Base-by-base conservation (phyloP, 2,113 vertebrate species). In the Oryctolagus cuniculus region DNA sequence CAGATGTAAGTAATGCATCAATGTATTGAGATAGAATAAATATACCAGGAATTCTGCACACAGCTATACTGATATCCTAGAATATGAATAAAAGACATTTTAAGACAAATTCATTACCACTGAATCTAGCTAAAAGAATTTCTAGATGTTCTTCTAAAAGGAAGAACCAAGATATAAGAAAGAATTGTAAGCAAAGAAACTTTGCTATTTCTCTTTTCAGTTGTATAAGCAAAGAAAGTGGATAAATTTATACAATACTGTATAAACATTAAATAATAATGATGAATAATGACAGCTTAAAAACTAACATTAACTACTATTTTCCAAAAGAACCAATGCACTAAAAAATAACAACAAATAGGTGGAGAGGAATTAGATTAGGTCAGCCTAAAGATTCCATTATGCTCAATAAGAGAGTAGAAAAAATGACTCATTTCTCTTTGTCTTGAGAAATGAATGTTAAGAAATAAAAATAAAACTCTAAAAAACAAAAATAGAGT, bases 261-360 rank as follows among this genome's bases (percentile, higher is more conserved):
- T 5, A 49, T 69, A 83, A 73, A 83, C 69, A 74, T 75, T 89
- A 88, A 78, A 36, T 72, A 67, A 87, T 67, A n/a, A 69, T 77
- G 4, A 81, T 67, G 17, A 87, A n/a, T 67, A 90, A 83, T 58
- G 21, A 1, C 6, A 34, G 34, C 58, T 81, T 55, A 67, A 85
- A 91, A 79, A 36, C 29, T 55, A 80, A 67, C 19, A 79, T 24
- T 15, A 79, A 75, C 55, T 87, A n/a, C 17, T 63, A 64, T 84
- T 80, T 84, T 61, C 44, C 34, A 10, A 27, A 36, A 90, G 21
- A 73, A 74, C 11, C 63, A 84, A 87, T 81, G 55, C 13, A n/a
- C 10, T 79, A 27, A 5, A 55, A 44, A 34, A 73, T 17, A 82
- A 78, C 15, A 67, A 75, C 12, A 89, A 73, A 73, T 74, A 36